Percentiles rank a stretch among this genome's conserved stretches.
Evolutionary conservation across 2,888 invertebrate species (phyloP).

Genomic region (Colostygia pectinataria): DNA sequence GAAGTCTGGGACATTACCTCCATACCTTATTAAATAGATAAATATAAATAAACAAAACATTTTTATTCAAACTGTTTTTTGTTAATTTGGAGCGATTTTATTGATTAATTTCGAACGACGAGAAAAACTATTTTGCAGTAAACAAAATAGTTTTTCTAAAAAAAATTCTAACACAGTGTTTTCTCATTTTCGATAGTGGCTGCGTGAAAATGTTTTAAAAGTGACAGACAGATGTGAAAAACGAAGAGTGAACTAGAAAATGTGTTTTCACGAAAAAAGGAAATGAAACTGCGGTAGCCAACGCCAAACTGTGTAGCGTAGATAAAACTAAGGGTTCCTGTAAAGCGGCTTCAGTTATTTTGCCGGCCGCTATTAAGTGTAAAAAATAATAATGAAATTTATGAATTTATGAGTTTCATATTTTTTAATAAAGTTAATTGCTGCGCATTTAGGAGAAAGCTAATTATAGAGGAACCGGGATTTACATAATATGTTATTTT

Average conservation of each 20-base stretch:
- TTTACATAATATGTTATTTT: too few relatives aligned
- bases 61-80: too few relatives aligned
- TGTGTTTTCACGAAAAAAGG: constrained; percentile 6
- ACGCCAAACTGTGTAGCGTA: constrained; percentile 16
- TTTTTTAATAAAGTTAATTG: too few relatives aligned
- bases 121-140: not conserved
- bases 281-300: constrained; percentile 9
- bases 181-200: constrained; percentile 15
- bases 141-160: constrained; percentile 5
- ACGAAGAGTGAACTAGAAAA: constrained; percentile 8
- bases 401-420: too few relatives aligned
- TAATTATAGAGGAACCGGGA: too few relatives aligned
- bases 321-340: not conserved
- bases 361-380: not conserved
- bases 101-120: too few relatives aligned
- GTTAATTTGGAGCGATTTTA: not conserved
- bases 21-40: too few relatives aligned
- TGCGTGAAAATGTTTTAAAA: constrained; percentile 9
- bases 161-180: constrained; percentile 4
- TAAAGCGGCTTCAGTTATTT: not conserved
- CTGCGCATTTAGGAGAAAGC: too few relatives aligned
- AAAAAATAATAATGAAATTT: too few relatives aligned
- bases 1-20: too few relatives aligned
- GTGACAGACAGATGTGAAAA: constrained; percentile 14
- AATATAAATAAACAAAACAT: too few relatives aligned